These are phyloP conservation scores for Sprattus sprattus DNA, from an alignment of 2,113 vertebrate species.

Conservation along the genomic window DNA sequence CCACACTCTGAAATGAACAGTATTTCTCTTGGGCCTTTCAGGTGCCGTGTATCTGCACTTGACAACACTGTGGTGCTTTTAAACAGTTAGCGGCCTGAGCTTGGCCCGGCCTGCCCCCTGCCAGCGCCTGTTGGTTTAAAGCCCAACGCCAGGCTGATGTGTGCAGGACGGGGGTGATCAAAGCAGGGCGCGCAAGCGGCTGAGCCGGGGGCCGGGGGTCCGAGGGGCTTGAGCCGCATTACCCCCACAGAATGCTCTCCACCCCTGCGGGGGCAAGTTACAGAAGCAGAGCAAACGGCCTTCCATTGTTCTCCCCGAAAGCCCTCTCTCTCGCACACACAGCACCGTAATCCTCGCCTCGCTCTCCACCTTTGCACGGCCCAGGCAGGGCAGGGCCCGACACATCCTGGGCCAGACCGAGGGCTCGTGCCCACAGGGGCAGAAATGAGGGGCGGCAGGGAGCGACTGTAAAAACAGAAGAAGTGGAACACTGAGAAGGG, in stretches of 20 bases:
- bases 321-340: constrained; percentile 64
- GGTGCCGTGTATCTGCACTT: constrained; percentile 82
- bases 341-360: constrained; percentile 64
- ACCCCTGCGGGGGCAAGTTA: constrained; percentile 76
- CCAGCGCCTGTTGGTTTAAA: constrained; percentile 88
- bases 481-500: background rate
- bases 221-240: constrained; percentile 79
- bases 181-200: constrained; percentile 78
- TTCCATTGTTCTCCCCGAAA: constrained; percentile 72
- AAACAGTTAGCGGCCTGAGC: constrained; percentile 83
- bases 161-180: constrained; percentile 90
- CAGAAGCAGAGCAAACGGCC: constrained; percentile 85
- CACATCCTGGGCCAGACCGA: constrained; percentile 58
- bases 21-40: constrained; percentile 93
- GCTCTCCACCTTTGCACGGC: constrained; percentile 19
- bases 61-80: constrained; percentile 93
- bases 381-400: constrained; percentile 36
- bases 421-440: constrained; percentile 61
- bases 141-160: constrained; percentile 96
- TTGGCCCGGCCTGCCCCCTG: constrained; percentile 75
- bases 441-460: constrained; percentile 59
- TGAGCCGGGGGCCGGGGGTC: constrained; percentile 73
- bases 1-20: constrained; percentile 92
- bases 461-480: constrained; percentile 61
- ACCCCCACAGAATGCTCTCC: constrained; percentile 82